Percentiles rank a stretch among this genome's conserved stretches.
These are phyloP conservation scores for Atta colombica DNA, from an alignment of 1,140 invertebrate genomes.

Conservation along the genomic window DNA sequence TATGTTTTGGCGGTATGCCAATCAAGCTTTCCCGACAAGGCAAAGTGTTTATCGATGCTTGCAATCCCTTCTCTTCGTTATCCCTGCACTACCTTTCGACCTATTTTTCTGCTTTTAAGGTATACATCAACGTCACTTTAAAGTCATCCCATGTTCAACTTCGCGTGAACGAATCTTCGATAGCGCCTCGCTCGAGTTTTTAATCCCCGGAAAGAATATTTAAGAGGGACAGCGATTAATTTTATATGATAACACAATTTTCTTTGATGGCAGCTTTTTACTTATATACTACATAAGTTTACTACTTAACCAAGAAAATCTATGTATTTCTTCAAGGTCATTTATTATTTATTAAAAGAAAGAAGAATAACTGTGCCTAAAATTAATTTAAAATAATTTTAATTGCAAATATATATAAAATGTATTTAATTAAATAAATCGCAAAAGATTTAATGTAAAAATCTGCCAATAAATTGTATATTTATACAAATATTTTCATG, in stretches of 20 bases:
- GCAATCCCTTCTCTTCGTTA: slow-evolving; percentile 40
- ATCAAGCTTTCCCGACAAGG: slow-evolving; percentile 37
- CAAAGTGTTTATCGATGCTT: slow-evolving; percentile 58
- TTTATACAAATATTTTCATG: neutral
- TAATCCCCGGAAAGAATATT: slow-evolving; percentile 53
- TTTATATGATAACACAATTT: slow-evolving; percentile 37
- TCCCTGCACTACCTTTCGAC: slow-evolving; percentile 47
- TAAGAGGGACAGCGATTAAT: slow-evolving; percentile 30
- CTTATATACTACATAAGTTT: neutral
- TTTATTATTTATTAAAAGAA: slow-evolving; percentile 33
- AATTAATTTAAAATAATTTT: slow-evolving; percentile 16
- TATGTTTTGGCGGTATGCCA: slow-evolving; percentile 60
- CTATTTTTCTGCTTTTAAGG: slow-evolving; percentile 54
- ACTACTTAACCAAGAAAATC: neutral
- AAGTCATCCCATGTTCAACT: slow-evolving; percentile 38
- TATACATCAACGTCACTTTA: slow-evolving; percentile 49
- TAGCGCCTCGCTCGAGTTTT: slow-evolving; percentile 40
- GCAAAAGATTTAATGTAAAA: slow-evolving; percentile 12
- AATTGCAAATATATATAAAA: neutral
- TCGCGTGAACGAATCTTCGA: slow-evolving; percentile 51
- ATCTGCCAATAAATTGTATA: neutral
- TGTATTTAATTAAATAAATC: neutral
- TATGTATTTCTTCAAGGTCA: neutral
- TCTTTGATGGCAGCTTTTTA: slow-evolving; percentile 49
- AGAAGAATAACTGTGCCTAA: neutral